phyloP scores from a whole-genome alignment of 2,888 invertebrate genomes.

The Sepioteuthis lessoniana region DNA sequence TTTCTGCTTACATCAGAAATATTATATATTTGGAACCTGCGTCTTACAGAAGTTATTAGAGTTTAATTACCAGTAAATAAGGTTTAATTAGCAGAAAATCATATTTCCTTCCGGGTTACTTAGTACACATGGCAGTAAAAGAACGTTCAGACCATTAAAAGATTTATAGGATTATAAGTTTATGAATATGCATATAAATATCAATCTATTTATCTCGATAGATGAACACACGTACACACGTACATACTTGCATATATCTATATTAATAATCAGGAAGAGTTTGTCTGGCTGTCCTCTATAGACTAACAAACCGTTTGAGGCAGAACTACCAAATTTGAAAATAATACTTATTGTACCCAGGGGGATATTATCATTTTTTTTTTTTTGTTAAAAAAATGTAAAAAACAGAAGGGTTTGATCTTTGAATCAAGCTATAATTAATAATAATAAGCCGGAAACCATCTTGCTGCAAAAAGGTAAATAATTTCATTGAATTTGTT shows the following conservation, averaged over 20 bases:
- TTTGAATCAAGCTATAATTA: too few relatives aligned
- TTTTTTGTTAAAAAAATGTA: too few relatives aligned
- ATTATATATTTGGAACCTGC: not conserved
- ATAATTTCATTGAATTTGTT: too few relatives aligned
- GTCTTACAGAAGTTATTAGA: not conserved
- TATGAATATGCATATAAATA: not conserved
- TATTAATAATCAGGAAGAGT: too few relatives aligned
- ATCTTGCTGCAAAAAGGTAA: too few relatives aligned
- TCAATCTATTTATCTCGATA: not conserved
- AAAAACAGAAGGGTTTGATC: too few relatives aligned
- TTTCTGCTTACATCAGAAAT: constrained; percentile 6
- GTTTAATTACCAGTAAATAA: not conserved
- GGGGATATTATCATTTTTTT: too few relatives aligned
- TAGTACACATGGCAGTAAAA: not conserved
- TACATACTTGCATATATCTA: not conserved
- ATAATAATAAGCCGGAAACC: too few relatives aligned
- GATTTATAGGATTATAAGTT: not conserved
- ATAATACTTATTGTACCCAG: too few relatives aligned
- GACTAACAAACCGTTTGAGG: too few relatives aligned
- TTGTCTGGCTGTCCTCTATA: too few relatives aligned
- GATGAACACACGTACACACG: not conserved
- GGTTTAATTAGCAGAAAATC: constrained; percentile 33
- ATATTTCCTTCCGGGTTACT: constrained; percentile 23
- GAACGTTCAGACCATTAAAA: not conserved
- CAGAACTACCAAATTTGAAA: too few relatives aligned